These are phyloP conservation scores for Jordanella pulchra DNA, from an alignment of 2,797 vertebrate species.

Conservation along the genomic window DNA sequence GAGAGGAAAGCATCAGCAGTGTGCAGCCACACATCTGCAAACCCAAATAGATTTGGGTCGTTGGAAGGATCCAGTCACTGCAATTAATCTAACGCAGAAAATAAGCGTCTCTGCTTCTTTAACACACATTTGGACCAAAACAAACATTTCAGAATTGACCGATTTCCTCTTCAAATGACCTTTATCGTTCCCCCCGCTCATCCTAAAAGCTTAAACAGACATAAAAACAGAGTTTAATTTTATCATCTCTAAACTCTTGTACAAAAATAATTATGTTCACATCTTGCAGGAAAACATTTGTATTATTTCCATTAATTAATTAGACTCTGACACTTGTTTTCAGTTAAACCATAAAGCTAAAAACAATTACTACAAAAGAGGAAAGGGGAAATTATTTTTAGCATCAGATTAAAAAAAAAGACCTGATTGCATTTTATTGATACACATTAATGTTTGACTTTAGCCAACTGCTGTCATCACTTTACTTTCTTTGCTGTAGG, in stretches of 20 bases:
- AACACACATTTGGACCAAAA: not conserved
- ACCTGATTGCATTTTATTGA: too few species aligned
- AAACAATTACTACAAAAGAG: not conserved
- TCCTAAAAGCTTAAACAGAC: not conserved
- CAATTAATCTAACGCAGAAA: not conserved
- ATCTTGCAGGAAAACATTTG: too few species aligned
- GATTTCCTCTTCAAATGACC: not conserved
- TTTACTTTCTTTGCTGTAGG: too few species aligned
- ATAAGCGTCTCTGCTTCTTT: not conserved
- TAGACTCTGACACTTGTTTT: not conserved
- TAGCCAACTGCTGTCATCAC: too few species aligned
- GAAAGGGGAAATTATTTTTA: too few species aligned
- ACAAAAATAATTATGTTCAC: not conserved
- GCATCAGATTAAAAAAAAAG: too few species aligned
- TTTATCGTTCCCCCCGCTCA: not conserved
- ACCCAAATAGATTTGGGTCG: too few species aligned
- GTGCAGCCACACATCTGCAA: too few species aligned
- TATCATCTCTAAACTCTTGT: not conserved
- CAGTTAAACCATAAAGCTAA: not conserved
- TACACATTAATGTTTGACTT: too few species aligned
- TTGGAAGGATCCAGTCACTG: too few species aligned
- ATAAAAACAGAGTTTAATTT: not conserved
- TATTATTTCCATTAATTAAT: too few species aligned
- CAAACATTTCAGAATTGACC: not conserved
- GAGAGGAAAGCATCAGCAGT: not conserved